These are phyloP conservation scores for Sciurus vulgaris DNA, from an alignment of 2,797 vertebrate genomes.

Conservation along the genomic window DNA sequence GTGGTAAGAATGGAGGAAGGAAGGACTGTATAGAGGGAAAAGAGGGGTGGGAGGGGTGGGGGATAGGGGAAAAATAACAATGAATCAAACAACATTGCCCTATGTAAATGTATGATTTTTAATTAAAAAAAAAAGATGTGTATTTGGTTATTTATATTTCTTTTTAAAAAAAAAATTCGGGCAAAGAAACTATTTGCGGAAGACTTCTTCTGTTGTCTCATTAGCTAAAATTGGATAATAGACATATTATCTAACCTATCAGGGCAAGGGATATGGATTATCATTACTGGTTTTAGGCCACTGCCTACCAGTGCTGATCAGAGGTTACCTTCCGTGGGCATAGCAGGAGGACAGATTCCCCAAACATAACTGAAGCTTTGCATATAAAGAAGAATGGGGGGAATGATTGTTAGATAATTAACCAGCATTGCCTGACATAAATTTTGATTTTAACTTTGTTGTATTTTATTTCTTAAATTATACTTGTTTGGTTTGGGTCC, in stretches of 20 bases:
- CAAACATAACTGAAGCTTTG: background rate
- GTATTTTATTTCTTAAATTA: slow-evolving; percentile 40
- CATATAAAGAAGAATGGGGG: background rate
- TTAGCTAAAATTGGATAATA: background rate
- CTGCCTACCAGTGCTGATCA: background rate
- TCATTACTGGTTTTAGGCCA: background rate
- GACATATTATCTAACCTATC: background rate
- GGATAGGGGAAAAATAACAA: too few species aligned
- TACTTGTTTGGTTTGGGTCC: background rate
- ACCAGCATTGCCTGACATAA: background rate
- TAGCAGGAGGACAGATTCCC: background rate
- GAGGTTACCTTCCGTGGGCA: background rate
- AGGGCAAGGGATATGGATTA: background rate
- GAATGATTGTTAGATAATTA: background rate
- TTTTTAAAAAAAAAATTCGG: background rate
- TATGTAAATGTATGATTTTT: too few species aligned
- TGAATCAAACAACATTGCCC: too few species aligned
- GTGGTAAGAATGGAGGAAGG: too few species aligned
- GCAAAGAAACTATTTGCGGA: background rate
- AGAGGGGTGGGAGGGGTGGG: too few species aligned
- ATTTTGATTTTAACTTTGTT: slow-evolving; percentile 15
- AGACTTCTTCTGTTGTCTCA: background rate
- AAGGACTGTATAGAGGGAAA: too few species aligned
- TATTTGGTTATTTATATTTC: slow-evolving; percentile 1
- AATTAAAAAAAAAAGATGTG: background rate